Evolutionary conservation across 2,113 vertebrate genomes (phyloP).

Genomic region (Arenaria interpres): DNA sequence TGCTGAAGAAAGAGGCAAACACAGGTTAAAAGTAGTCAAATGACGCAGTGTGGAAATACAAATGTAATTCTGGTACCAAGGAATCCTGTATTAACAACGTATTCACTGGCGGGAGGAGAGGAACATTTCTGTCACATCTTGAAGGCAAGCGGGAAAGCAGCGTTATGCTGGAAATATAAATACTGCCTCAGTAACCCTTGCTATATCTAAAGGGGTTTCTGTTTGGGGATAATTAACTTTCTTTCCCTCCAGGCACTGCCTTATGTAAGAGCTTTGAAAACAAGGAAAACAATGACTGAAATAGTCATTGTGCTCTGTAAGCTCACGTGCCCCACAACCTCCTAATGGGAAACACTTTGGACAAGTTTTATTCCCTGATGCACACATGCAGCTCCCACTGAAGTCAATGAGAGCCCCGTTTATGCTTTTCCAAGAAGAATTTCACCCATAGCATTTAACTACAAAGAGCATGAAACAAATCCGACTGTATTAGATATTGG

Average conservation of each 20-base stretch:
- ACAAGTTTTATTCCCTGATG: not conserved
- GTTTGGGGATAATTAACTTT: constrained; percentile 28
- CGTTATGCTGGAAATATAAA: constrained; percentile 35
- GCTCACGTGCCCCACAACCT: not conserved
- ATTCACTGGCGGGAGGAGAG: constrained; percentile 33
- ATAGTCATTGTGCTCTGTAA: not conserved
- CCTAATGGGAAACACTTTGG: not conserved
- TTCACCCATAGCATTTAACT: not conserved
- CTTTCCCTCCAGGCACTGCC: constrained; percentile 14
- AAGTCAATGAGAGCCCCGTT: not conserved
- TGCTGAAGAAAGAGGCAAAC: not conserved
- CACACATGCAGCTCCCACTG: not conserved
- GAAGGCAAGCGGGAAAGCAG: constrained; percentile 36
- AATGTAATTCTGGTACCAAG: constrained; percentile 1
- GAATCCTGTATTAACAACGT: not conserved
- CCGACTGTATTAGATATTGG: not conserved
- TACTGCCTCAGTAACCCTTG: constrained; percentile 6
- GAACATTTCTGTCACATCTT: constrained; percentile 46
- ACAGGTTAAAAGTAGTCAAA: not conserved
- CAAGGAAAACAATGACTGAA: constrained; percentile 23
- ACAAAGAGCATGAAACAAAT: not conserved
- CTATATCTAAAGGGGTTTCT: constrained; percentile 16
- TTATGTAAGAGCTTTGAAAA: constrained; percentile 46
- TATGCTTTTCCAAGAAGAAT: not conserved
- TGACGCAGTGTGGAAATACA: constrained; percentile 11